phyloP scores from a whole-genome alignment of 2,113 vertebrate genomes.

The Sterna hirundo region DNA sequence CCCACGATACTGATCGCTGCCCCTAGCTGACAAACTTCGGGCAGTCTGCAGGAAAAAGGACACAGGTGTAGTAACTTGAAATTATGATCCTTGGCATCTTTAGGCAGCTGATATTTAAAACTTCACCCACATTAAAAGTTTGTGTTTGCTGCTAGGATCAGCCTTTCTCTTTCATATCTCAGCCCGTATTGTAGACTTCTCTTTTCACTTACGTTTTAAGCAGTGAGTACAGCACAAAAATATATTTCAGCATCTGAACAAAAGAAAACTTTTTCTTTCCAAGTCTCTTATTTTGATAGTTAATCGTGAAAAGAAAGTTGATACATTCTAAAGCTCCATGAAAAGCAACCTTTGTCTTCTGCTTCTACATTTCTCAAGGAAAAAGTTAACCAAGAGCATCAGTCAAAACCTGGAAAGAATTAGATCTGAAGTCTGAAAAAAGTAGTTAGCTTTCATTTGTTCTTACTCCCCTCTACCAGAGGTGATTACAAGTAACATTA shows the following conservation, averaged over 20 bases:
- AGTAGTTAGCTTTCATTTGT: not conserved
- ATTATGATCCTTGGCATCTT: not conserved
- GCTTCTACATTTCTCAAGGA: not conserved
- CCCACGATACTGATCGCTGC: not conserved
- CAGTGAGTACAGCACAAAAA: constrained; percentile 11
- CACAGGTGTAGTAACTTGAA: not conserved
- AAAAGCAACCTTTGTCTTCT: not conserved
- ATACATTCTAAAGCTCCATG: not conserved
- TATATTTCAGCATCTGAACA: not conserved
- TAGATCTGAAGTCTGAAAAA: not conserved
- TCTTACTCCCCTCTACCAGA: not conserved
- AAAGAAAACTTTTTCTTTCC: not conserved
- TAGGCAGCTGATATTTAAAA: not conserved
- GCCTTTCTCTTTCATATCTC: not conserved
- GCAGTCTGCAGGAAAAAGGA: not conserved
- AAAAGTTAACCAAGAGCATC: not conserved
- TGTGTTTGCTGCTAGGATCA: not conserved
- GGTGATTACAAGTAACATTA: not conserved
- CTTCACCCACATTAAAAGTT: not conserved
- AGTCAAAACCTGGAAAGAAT: not conserved
- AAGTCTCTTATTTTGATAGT: not conserved
- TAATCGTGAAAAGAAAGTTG: not conserved
- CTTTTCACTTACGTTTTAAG: not conserved
- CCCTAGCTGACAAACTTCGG: not conserved
- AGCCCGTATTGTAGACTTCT: not conserved